Evolutionary conservation across 2,113 vertebrate genomes (phyloP), one percentile per base, ranked within the genome.

Genomic region (Catharus minimus): DNA sequence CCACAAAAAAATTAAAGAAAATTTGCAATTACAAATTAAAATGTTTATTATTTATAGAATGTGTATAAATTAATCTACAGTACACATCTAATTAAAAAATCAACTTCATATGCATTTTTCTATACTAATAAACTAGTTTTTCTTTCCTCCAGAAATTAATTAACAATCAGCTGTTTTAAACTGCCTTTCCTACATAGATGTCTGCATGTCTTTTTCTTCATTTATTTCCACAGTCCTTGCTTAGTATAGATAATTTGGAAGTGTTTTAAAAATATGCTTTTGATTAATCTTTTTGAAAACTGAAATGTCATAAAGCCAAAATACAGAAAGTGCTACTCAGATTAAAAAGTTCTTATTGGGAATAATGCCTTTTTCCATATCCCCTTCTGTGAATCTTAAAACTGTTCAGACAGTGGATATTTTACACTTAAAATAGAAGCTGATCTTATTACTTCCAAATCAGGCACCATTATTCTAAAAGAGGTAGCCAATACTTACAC

Each of bases 271-370:
- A 95, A 64, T 67, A 71, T 15, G 46, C 56, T 72, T 82, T 90
- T 82, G 75, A 95, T 96, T 91, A 93, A 88, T 57, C 55, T 82
- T 94, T 94, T 33, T 32, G 65, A 92, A 94, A 97, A 96, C 69
- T 94, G 81, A 78, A 96, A 90, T 85, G 65, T 84, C 77, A 82
- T 21, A 7, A 92, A 96, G 77, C 66, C 86, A 95, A 97, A 95
- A 96, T 26, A 94, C 56, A 92, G 41, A 82, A 83, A 86, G 33
- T 56, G 50, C 75, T 82, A 87, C 68, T 74, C 60, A 91, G 86
- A 91, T 85, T 93, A 88, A 89, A 74, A 87, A 78, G 66, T 89
- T 91, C 55, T 94, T 82, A 82, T 50, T 18, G 9, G 84, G 57
- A 92, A 81, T 2, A 2, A 88, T 38, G n/a, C 39, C 64, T 94